A percentile compares a stretch with the other conserved stretches of the same genome.
phyloP scores from a whole-genome alignment of 64 coral and sea anemone genomes.

The Exaiptasia diaphana region DNA sequence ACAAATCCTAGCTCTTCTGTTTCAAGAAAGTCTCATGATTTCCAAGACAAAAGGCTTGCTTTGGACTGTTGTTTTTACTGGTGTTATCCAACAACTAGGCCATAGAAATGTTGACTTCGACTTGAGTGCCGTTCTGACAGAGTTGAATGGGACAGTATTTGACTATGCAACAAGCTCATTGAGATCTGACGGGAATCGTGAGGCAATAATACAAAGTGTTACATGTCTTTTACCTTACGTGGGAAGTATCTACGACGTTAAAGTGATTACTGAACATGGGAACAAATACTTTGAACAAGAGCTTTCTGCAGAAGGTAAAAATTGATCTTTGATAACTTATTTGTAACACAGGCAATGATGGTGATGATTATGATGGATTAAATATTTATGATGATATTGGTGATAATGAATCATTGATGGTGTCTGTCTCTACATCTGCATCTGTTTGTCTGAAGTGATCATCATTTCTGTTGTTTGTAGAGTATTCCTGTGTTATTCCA shows the following conservation, averaged over 20 bases:
- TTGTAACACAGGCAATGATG: no score
- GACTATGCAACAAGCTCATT: background rate
- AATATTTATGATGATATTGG: no score
- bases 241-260: constrained; percentile 65
- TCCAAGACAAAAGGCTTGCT: constrained; percentile 44
- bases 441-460: no score
- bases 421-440: no score
- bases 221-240: constrained; percentile 12
- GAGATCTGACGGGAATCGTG: background rate
- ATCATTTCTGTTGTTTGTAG: constrained; percentile 11
- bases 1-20: background rate
- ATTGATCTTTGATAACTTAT: no score
- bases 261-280: constrained; percentile 58
- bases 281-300: constrained; percentile 19
- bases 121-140: constrained; percentile 5
- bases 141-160: constrained; percentile 29
- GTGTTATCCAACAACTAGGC: constrained; percentile 18
- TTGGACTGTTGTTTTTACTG: constrained; percentile 53
- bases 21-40: constrained; percentile 32
- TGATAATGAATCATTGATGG: no score
- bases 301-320: constrained; percentile 14
- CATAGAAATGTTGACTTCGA: constrained; percentile 12
- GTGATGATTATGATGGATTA: no score
- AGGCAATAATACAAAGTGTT: constrained; percentile 52
- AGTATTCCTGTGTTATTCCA: constrained; percentile 32